phyloP scores from a whole-genome alignment of 2,113 vertebrate genomes.

The Echinops telfairi region DNA sequence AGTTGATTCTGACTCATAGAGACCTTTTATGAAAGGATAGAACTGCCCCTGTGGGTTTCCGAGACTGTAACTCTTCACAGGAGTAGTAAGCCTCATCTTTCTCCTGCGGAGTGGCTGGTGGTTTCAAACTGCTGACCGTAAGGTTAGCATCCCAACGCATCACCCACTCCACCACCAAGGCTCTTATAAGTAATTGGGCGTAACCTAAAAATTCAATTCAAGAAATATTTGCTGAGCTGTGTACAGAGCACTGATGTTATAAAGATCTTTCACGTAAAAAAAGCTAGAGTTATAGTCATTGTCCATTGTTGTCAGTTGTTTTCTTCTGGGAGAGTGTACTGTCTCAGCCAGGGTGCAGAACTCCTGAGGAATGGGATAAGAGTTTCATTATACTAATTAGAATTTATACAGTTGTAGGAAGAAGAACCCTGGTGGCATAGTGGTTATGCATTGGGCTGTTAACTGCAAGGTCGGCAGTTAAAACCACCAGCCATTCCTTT shows the following conservation, averaged over 20 bases:
- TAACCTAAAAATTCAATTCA: slow-evolving; percentile 41
- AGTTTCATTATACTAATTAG: slow-evolving; percentile 8
- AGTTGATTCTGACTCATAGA: too few relatives aligned
- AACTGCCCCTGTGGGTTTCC: too few relatives aligned
- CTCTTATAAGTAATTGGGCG: slow-evolving; percentile 26
- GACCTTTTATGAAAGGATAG: too few relatives aligned
- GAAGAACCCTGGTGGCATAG: not conserved
- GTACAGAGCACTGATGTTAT: not conserved
- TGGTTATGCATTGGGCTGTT: too few relatives aligned
- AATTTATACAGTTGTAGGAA: not conserved
- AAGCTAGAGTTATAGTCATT: slow-evolving; percentile 21
- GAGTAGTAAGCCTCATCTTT: too few relatives aligned
- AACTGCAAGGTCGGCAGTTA: too few relatives aligned
- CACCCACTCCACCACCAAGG: too few relatives aligned
- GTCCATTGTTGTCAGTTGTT: not conserved
- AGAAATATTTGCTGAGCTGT: slow-evolving; percentile 42
- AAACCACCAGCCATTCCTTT: too few relatives aligned
- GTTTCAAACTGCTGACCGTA: too few relatives aligned
- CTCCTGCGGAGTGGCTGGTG: too few relatives aligned
- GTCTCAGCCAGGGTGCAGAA: slow-evolving; percentile 5
- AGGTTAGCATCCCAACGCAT: too few relatives aligned
- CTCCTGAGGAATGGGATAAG: not conserved
- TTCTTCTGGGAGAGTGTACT: not conserved
- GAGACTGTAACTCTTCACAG: too few relatives aligned
- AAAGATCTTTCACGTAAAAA: not conserved